Conservation (phyloP, 2,888 invertebrate genomes). For the Rhamnusium bicolor region DNA sequence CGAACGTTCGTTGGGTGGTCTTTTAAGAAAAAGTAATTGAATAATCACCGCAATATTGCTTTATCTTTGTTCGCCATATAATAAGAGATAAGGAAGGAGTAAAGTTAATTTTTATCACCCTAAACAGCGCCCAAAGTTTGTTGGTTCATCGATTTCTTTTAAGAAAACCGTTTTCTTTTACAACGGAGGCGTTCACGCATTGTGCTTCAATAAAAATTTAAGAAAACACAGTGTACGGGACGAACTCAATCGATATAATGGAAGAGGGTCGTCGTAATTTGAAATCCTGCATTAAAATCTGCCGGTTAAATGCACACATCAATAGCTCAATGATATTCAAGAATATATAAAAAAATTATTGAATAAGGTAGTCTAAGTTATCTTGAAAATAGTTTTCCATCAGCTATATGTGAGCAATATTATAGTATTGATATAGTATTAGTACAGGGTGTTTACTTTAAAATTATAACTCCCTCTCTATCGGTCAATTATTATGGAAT, state of each 20-base stretch:
- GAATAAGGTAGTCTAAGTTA: too few species aligned
- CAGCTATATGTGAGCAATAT: too few species aligned
- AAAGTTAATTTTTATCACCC: conserved; percentile 26
- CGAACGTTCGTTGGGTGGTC: neutral
- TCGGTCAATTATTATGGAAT: too few species aligned
- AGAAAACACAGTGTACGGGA: conserved; percentile 12
- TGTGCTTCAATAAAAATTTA: conserved; percentile 6
- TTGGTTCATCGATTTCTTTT: conserved; percentile 28
- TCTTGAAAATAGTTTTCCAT: too few species aligned
- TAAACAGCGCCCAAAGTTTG: conserved; percentile 19
- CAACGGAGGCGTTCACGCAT: conserved; percentile 6
- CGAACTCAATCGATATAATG: conserved; percentile 2
- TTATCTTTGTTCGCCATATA: conserved; percentile 9
- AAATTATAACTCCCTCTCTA: too few species aligned
- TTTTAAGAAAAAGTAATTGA: neutral
- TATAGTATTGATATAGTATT: too few species aligned
- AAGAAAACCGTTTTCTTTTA: conserved; percentile 16
- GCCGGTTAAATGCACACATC: neutral
- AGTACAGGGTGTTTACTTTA: too few species aligned
- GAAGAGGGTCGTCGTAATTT: neutral
- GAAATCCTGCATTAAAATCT: too few species aligned
- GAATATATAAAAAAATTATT: too few species aligned
- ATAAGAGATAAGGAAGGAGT: conserved; percentile 10
- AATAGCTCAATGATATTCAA: neutral
- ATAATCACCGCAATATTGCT: neutral